Conservation (phyloP, 2,113 vertebrate species). For the Barbus barbus region DNA sequence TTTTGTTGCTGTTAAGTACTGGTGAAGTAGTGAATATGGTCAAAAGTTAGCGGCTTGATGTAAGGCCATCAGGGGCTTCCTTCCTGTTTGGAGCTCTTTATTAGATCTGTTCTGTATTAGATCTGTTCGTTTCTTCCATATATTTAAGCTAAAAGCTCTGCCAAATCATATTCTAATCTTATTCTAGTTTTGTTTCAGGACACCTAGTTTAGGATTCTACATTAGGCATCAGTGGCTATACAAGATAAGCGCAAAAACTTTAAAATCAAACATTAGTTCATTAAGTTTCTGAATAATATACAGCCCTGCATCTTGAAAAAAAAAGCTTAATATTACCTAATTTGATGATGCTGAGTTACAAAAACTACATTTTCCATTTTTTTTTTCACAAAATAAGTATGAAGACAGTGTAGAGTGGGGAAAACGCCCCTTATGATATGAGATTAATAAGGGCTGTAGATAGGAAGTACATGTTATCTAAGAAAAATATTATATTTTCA, state of each 20-base stretch:
- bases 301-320: too few species aligned
- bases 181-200: neutral
- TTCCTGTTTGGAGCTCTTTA: slow-evolving; percentile 9
- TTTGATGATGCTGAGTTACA: too few species aligned
- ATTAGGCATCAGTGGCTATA: neutral
- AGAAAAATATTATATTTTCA: too few species aligned
- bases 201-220: neutral
- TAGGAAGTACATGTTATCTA: too few species aligned
- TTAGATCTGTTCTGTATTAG: slow-evolving; percentile 21
- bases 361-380: too few species aligned
- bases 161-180: neutral
- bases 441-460: too few species aligned
- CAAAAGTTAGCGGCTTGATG: slow-evolving; percentile 1
- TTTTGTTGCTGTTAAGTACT: neutral
- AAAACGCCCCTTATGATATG: too few species aligned
- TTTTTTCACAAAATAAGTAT: too few species aligned
- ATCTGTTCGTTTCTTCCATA: neutral
- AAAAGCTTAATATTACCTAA: too few species aligned
- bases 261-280: neutral
- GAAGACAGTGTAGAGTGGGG: too few species aligned
- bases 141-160: slow-evolving; percentile 22
- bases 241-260: neutral
- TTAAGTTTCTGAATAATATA: too few species aligned
- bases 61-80: neutral
- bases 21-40: neutral